Conservation (phyloP, 2,113 vertebrate species). For the Furnarius figulus region DNA sequence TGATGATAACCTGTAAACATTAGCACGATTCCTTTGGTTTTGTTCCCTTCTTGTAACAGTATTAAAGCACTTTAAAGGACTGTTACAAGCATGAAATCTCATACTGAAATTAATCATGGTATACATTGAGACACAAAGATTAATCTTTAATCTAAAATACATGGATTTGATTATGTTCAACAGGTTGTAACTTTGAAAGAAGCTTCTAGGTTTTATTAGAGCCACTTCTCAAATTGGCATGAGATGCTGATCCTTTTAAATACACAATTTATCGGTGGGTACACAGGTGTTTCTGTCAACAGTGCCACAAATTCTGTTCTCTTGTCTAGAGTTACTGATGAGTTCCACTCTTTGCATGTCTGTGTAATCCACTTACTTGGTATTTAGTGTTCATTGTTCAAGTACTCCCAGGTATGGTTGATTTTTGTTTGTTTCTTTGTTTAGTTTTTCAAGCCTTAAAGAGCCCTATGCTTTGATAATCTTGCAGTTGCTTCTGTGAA, state of each 20-base stretch:
- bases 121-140: background rate
- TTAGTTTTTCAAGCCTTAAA: background rate
- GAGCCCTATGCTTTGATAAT: background rate
- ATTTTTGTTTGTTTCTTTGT: background rate
- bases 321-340: background rate
- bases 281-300: background rate
- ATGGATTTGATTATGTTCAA: background rate
- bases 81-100: background rate
- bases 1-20: background rate
- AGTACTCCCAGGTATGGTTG: background rate
- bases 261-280: background rate
- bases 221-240: background rate
- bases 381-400: background rate
- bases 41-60: background rate
- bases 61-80: background rate
- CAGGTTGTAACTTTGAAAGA: background rate
- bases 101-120: background rate
- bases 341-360: background rate
- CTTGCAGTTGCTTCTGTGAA: background rate
- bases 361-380: background rate
- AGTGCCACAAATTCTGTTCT: background rate
- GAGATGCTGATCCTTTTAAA: background rate
- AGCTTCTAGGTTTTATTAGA: background rate
- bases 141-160: background rate
- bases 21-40: background rate